Evolutionary conservation across 2,888 invertebrate species (phyloP), one percentile per base, ranked within the genome.

Genomic region (Macrophya annulata): DNA sequence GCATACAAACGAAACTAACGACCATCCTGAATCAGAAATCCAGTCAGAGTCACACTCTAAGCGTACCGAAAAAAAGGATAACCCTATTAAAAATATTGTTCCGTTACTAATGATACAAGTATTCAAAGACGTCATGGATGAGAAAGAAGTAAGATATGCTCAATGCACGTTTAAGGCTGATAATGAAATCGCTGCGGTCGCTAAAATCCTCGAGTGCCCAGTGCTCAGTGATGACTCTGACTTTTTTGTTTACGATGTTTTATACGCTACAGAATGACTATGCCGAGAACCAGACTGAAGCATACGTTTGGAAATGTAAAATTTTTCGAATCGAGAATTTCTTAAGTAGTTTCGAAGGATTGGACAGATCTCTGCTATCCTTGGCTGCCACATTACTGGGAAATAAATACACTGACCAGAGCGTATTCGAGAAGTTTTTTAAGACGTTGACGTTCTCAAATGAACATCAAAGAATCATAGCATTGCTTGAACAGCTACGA

Each of bases 151-250:
- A 10, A 94, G 95, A 12, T 95, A 96, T 86, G 96, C 96, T 74
- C 95, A 97, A 83, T 97, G 98, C 90, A 96, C 97, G 88, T 98
- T 97, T 92, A 99, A 99, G 93, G 98, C 98, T 1, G 99, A 99
- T 92, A 96, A 96, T 88, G 97, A 98, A 90, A 96, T 98, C 84
- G 98, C 98, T 0, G 96, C 96, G 0, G 93, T 99, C 88, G 97
- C 98, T 0, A 95, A 96, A 87, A 94, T 96, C 85, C 94, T 98
- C 2, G 94, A 96, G 59, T 98, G 98, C 89, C 98, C 99, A 0
- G 96, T 99, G 2, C 92, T 99, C 4, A 98, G 98, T 90, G 97
- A 97, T 89, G 99, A 99, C 93, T 99, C 99, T 0, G 99, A 99
- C 94, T 99, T 98, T 94, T 98, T 96, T 90, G 96, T 99, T 87